These are phyloP conservation scores for Poeciliopsis prolifica DNA, from an alignment of 2,113 vertebrate species.

Conservation along the genomic window DNA sequence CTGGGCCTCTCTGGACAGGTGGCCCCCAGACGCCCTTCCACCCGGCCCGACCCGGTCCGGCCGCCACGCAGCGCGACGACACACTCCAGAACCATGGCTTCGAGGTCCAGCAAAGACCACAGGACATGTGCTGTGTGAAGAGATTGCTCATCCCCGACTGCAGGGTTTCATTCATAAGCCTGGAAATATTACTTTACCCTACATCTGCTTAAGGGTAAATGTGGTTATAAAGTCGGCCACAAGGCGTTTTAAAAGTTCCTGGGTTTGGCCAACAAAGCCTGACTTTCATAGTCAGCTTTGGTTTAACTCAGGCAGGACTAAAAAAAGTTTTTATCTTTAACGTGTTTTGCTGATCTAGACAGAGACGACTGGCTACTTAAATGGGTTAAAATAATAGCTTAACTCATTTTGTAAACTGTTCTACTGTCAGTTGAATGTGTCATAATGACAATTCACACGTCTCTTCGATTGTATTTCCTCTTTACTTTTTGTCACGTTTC, in stretches of 20 bases:
- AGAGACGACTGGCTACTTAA: no score
- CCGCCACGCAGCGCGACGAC: neutral
- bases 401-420: no score
- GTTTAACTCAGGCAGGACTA: no score
- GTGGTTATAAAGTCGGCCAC: neutral
- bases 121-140: neutral
- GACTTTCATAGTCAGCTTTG: neutral
- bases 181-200: neutral
- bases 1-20: slow-evolving; percentile 72
- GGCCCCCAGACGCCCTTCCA: slow-evolving; percentile 50
- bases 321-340: no score
- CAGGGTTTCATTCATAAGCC: neutral
- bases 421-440: no score
- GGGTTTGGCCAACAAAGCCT: neutral
- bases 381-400: no score
- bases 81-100: neutral
- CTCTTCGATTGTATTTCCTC: no score
- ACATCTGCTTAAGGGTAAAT: neutral
- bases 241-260: neutral
- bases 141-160: neutral
- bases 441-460: no score
- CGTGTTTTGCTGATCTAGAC: no score
- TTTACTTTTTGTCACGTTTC: no score
- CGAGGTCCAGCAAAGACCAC: neutral
- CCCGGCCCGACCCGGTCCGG: neutral